Evolutionary conservation across 1,140 invertebrate species (phyloP), one percentile per base, ranked within the genome.

Genomic region (Phortica variegata): DNA sequence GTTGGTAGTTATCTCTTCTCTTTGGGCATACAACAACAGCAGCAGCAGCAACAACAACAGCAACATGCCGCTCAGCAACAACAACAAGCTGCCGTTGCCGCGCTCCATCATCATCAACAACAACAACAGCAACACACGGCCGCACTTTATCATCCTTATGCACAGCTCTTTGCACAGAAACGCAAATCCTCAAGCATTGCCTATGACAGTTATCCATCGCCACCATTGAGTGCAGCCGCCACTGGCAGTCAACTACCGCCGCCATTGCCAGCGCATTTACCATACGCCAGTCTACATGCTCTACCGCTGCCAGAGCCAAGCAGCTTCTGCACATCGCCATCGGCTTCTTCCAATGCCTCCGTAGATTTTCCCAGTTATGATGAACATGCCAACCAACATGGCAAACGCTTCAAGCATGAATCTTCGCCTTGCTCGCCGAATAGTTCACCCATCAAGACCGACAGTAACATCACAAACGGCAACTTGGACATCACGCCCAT

Each of bases 1-100:
- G 79, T 83, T 49, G 78, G 81, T 54, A 84, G 82, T 52, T 84
- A 84, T 55, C 71, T 86, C 19, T 81, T 84, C 38, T 82, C 79
- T 10, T 68, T 85, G 46, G 80, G 82, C 42, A 73, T 84, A 17
- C 82, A 84, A 39, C 81, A 82, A 32, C 82, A 82, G 45, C 82
- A 84, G 23, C 75, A 82, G 6, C 77, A 78, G 16, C 77, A 80
- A 47, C 18, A 53, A 1, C 50, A 57, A 3, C 49, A 47, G 9
- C 60, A 62, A 4, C 59, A 33, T 16, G 36, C 36, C 16, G 18
- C 18, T 38, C 20, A 56, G 2, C 54, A 57, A n/a, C 47, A 55
- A 15, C 54, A 54, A 7, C 48, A 23, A 38, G 8, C 58, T 23
- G 51, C 45, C 3, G 55, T 54, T 16, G 62, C 58, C 1, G 55